Base-by-base conservation (phyloP, 2,888 invertebrate species). In the Tuta absoluta region DNA sequence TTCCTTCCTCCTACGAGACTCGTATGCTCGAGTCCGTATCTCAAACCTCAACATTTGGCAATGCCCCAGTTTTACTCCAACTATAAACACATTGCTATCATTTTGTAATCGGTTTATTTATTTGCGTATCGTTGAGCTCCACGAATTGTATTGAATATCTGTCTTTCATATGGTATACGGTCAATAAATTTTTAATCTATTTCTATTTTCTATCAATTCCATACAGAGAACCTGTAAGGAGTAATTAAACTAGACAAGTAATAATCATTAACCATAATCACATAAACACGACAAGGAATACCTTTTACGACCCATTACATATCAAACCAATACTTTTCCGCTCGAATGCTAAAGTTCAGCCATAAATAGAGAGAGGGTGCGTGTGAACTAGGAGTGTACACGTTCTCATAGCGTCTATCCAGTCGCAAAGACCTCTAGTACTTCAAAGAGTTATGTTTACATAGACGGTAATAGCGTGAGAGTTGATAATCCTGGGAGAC, bases 331-430 rank as follows among this genome's bases (percentile, higher is more conserved):
- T 65, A 49, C 51, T 65, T 65, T 65, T 65, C 65, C 65, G 41
- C 49, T 59, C 38, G 51, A 66, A 57, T 48, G 66, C 66, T 63
- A 59, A 63, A 69, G 59, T 64, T 63, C 65, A 67, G 64, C 48
- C 61, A 64, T 67, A 65, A 67, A 66, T 69, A 66, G 59, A 5
- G 59, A 24, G 60, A 65, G 70, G 73, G 76, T 79, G 75, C 84
- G 82, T 87, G 85, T 80, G 85, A 87, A 85, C 77, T 72, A 71
- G 74, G 78, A 76, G 79, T 78, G 71, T 79, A 75, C 75, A 79
- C 77, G 79, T 86, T 86, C 85, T 80, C 86, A 86, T 82, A 74
- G 68, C 71, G 66, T 69, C 71, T 70, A 73, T 80, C 80, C 79
- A 63, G 64, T 62, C 65, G 58, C 63, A 19, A 66, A 74, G 82